Evolutionary conservation across 2,113 vertebrate species (phyloP), one percentile per base, ranked within the genome.

Genomic region (Archilochus colubris): DNA sequence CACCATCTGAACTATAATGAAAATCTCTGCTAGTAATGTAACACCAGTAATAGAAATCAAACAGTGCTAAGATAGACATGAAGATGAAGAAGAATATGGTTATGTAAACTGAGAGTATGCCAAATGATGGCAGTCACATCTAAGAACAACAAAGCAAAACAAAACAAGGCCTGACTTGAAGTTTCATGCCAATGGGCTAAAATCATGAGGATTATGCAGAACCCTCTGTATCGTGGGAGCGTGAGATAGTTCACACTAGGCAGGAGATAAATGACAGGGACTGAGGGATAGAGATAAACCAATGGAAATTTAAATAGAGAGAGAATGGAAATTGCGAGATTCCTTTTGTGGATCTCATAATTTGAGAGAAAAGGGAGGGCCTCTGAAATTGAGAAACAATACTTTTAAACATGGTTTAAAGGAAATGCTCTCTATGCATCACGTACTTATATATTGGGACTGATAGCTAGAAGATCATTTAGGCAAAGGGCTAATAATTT

Each of bases 81-180:
- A 66, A 80, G n/a, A 91, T 44, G 21, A 28, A 91, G 31, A 64
- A 84, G 25, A 87, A 82, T 51, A 83, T 18, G 7, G 12, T 36
- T 94, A 31, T 38, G 18, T 55, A 88, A 92, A 63, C 44, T 51
- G 23, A n/a, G 31, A 78, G 20, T n/a, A 7, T 48, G 40, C n/a
- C 59, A 89, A 55, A 66, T 70, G 54, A 59, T 55, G 20, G 51
- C 22, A 68, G 82, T 55, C 50, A 85, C 46, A 51, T 91, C 59
- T 91, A 82, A 81, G 68, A 88, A 92, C 23, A 86, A 77, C 53
- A 88, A 82, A 88, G 28, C 15, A 84, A 89, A 94, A 23, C 14
- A 73, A 88, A 86, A 27, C 55, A 73, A 87, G 83, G 21, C 30
- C 76, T 57, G 77, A 91, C 68, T 1, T 3, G 46, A 50, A 23